Base-by-base conservation (phyloP, 2,797 vertebrate genomes). In the Hydrocynus forskahlii region DNA sequence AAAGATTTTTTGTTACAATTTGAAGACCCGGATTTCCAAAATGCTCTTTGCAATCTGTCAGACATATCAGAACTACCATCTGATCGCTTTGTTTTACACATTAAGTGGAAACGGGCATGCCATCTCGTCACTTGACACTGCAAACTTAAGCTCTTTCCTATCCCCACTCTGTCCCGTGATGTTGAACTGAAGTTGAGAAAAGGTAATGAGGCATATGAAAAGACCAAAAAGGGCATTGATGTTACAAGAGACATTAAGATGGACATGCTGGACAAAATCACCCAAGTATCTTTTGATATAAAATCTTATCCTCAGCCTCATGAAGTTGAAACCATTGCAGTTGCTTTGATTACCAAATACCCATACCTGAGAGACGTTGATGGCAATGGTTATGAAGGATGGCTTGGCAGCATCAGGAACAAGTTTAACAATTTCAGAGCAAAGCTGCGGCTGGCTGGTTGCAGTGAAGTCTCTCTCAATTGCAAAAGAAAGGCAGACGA, bases 191-290 rank as follows among this genome's bases (percentile, higher is more conserved):
- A 76, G 17, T 29, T 86, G n/a, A 7, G 10, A 7, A 66, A 60
- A 67, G 76, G 78, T 1, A 86, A 83, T 72, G 67, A 86, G 38
- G 17, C n/a, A 2, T 84, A 54, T 73, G n/a, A 81, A 70, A 75
- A 87, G n/a, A 66, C 17, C 19, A 40, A 57, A 45, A 80, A 73
- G 70, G n/a, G 70, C 67, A 21, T 81, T 17, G 63, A 48, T 55
- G 19, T 87, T 35, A 77, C 55, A 23, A 83, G 64, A 75, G 76
- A 82, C 10, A 76, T 84, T 1, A 86, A 86, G 69, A 81, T 68
- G 4, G 63, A 82, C 17, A 70, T 83, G 63, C 23, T 86, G 4
- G 79, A 82, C 23, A 82, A 84, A 50, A 69, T 86, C 64, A 54
- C 71, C 16, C 74, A 81, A 40, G 45, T 45, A 9, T 19, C 75